phyloP scores from a whole-genome alignment of 2,888 invertebrate genomes.

The Halictus ligatus region DNA sequence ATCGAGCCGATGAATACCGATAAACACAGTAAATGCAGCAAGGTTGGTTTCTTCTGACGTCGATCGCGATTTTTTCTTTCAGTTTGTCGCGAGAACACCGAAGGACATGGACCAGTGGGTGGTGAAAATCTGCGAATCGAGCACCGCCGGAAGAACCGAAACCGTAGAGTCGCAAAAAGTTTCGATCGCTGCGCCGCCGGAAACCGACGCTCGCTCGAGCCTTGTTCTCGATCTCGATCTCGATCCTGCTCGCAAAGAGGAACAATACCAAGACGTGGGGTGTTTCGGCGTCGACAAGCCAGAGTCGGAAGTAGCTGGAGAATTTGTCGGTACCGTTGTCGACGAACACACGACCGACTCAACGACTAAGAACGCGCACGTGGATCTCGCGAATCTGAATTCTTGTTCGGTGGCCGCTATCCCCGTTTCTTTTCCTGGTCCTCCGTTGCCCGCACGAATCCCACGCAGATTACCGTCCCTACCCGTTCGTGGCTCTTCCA shows the following conservation, averaged over 20 bases:
- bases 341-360: neutral
- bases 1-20: neutral
- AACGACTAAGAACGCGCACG: neutral
- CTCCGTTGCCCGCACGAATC: conserved; percentile 73
- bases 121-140: conserved; percentile 69
- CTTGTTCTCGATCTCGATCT: neutral
- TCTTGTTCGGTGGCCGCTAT: neutral
- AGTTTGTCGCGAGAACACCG: conserved; percentile 78
- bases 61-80: conserved; percentile 33
- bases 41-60: neutral
- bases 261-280: conserved; percentile 38
- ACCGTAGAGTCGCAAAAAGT: neutral
- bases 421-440: conserved; percentile 38
- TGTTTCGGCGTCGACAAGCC: conserved; percentile 1
- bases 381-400: neutral
- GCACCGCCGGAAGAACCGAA: conserved; percentile 28
- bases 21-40: neutral
- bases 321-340: neutral
- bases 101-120: conserved; percentile 83
- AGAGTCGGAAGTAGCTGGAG: neutral
- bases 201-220: neutral
- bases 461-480: conserved; percentile 75
- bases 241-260: conserved; percentile 1
- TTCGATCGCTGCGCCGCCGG: neutral
- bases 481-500: conserved; percentile 58